Percentiles rank a stretch among this genome's conserved stretches.
Evolutionary conservation across 2,113 vertebrate species (phyloP).

Genomic region (Tretioscincus oriximinensis): DNA sequence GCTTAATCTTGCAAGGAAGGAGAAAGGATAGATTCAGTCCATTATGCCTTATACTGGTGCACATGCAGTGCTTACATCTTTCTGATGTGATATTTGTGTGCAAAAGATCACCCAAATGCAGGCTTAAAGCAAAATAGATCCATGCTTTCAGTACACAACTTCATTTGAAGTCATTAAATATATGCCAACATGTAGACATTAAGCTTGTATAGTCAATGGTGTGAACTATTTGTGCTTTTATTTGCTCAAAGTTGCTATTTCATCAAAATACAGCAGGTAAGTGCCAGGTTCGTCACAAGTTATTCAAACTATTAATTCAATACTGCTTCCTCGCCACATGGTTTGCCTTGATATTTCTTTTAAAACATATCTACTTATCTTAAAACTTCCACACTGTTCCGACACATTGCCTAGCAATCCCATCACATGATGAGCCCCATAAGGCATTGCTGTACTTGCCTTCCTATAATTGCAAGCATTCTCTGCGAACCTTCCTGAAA

Average conservation of each 20-base stretch:
- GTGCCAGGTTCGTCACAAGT: too few relatives aligned
- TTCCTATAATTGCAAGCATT: too few relatives aligned
- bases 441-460: too few relatives aligned
- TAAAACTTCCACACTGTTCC: too few relatives aligned
- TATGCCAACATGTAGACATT: not conserved
- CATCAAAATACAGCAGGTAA: too few relatives aligned
- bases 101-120: not conserved
- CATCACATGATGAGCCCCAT: too few relatives aligned
- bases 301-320: too few relatives aligned
- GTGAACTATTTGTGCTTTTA: not conserved
- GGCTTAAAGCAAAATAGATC: not conserved
- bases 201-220: not conserved
- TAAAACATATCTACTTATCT: too few relatives aligned
- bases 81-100: not conserved
- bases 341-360: too few relatives aligned
- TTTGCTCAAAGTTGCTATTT: accelerated
- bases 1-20: not conserved
- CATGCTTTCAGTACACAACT: not conserved
- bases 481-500: too few relatives aligned
- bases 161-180: not conserved
- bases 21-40: not conserved
- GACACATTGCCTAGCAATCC: too few relatives aligned
- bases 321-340: too few relatives aligned
- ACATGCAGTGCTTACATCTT: not conserved
- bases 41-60: conserved; percentile 2